These are phyloP conservation scores for Daphoenositta chrysoptera DNA, from an alignment of 2,113 vertebrate species.

Conservation along the genomic window DNA sequence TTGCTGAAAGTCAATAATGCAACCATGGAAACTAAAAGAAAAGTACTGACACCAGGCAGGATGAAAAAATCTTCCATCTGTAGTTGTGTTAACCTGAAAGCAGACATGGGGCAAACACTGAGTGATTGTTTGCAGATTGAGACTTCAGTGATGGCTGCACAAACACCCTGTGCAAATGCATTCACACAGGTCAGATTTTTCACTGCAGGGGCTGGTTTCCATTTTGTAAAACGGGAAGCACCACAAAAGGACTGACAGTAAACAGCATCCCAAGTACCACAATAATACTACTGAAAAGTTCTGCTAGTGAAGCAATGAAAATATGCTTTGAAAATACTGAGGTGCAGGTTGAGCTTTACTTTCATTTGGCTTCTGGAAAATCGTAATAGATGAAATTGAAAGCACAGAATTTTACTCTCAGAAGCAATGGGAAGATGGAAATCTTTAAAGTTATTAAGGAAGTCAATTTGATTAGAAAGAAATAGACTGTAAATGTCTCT, in stretches of 20 bases:
- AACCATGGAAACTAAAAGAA: slow-evolving; percentile 49
- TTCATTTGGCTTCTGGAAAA: neutral
- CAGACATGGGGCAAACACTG: neutral
- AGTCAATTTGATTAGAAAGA: neutral
- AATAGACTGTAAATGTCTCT: neutral
- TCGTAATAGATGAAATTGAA: neutral
- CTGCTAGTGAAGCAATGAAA: neutral
- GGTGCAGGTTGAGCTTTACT: neutral
- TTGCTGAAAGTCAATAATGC: slow-evolving; percentile 25
- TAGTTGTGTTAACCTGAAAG: slow-evolving; percentile 8
- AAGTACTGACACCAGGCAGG: neutral
- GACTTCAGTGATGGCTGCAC: neutral
- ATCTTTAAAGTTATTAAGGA: neutral
- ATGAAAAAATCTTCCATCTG: slow-evolving; percentile 11
- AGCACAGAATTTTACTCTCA: neutral
- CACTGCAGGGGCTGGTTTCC: neutral
- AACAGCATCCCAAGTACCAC: neutral
- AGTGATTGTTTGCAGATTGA: neutral
- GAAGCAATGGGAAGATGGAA: neutral
- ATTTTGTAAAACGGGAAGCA: neutral
- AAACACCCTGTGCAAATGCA: neutral
- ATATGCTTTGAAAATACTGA: neutral
- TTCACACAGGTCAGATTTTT: neutral
- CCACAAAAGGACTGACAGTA: neutral
- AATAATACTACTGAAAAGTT: neutral